Base-by-base conservation (phyloP, 2,797 vertebrate genomes). In the Sebastes steindachneri region DNA sequence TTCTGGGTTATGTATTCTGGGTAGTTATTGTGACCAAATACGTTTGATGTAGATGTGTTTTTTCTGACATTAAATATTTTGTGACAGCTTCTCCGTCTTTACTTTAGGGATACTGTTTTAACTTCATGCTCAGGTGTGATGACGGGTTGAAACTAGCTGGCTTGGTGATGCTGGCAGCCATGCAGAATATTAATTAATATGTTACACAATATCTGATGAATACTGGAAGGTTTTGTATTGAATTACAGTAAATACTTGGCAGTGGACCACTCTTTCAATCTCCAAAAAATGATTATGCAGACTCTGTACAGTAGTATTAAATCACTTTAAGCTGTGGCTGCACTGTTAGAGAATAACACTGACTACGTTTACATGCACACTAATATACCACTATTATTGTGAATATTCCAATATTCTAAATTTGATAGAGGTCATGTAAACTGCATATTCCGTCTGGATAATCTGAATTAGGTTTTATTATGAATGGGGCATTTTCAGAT, bases 31-130 rank as follows among this genome's bases (percentile, higher is more conserved):
- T 59, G 57, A 82, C 58, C 23, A 59, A 74, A 35, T 53, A 51
- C 1, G 23, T 85, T 88, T 86, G 68, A 89, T 79, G 62, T 41
- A 23, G 35, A 60, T 77, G 59, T 65, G 55, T 41, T 78, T 85
- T 79, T 41, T 77, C 63, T 35, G 65, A 73, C 23, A 72, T 48
- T 58, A 41, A 73, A 75, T 19, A 48, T 17, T 68, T 58, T n/a
- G 4, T 62, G 51, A 77, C 59, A 69, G 45, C 51, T 68, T 65
- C 78, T 68, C 7, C 3, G 9, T 62, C 17, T 57, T 26, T 7
- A 25, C 54, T 68, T 67, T 7, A 23, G 26, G 31, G 5, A n/a
- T 63, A 33, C 26, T 11, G n/a, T n/a, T 75, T 53, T 58, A 75
- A 66, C 37, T 45, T 79, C 23, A 35, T 10, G 4, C 3, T 17